Percentiles rank a stretch among this genome's conserved stretches.
Conservation (phyloP, 2,113 vertebrate species). For the Xenotilapia leptura region DNA sequence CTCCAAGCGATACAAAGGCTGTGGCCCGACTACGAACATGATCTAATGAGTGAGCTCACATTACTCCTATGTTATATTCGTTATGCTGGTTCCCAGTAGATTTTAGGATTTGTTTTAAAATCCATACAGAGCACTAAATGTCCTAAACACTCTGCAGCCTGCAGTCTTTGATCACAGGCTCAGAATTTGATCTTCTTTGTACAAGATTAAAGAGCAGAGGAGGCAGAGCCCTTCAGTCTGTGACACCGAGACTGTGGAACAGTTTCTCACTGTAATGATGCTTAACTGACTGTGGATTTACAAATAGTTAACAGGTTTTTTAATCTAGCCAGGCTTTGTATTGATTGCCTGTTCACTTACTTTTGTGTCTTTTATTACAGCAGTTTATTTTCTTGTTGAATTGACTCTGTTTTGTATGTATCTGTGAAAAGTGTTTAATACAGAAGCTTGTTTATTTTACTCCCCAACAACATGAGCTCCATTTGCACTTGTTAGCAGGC, state of each 20-base stretch:
- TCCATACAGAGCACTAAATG: background rate
- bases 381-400: background rate
- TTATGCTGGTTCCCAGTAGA: background rate
- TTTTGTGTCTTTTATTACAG: background rate
- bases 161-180: background rate
- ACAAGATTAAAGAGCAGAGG: background rate
- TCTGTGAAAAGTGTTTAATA: background rate
- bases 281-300: background rate
- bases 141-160: background rate
- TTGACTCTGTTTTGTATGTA: background rate
- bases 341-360: background rate
- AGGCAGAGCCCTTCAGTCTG: background rate
- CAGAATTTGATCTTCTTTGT: background rate
- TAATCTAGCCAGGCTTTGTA: background rate
- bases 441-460: background rate
- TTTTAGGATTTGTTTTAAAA: background rate
- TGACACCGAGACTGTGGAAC: background rate
- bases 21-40: background rate
- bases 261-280: background rate
- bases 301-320: background rate
- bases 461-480: background rate
- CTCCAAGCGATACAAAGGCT: background rate
- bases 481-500: background rate
- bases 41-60: background rate
- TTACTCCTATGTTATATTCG: background rate